Percentiles rank a stretch among this genome's conserved stretches.
Evolutionary conservation across 2,797 vertebrate species (phyloP).

Genomic region (Dendrocincla fuliginosa): DNA sequence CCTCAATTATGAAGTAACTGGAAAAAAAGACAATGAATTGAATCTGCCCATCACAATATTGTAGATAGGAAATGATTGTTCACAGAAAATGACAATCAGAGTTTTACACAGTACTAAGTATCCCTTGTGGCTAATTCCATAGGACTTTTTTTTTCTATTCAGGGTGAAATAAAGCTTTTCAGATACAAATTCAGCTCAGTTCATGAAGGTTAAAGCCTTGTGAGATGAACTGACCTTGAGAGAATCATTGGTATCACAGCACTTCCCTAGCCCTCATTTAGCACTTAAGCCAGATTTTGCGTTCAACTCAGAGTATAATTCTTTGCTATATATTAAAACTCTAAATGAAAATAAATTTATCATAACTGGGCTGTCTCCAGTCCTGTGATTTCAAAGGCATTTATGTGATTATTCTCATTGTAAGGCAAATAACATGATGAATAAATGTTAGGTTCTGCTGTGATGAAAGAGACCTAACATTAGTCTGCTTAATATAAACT

Average conservation of each 20-base stretch:
- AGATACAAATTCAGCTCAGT: neutral
- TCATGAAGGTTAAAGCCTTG: neutral
- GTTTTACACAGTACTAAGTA: neutral
- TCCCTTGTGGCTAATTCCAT: neutral
- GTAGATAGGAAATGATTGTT: neutral
- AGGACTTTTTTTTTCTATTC: neutral
- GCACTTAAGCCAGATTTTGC: neutral
- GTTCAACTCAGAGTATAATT: neutral
- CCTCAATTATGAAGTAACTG: neutral
- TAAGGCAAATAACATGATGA: neutral
- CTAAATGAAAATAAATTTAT: neutral
- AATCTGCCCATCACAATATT: neutral
- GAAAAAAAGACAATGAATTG: neutral
- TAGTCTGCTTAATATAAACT: neutral
- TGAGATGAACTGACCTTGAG: neutral
- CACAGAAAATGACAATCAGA: neutral
- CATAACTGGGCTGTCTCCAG: neutral
- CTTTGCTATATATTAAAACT: neutral
- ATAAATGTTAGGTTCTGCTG: neutral
- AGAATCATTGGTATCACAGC: neutral
- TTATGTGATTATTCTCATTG: neutral
- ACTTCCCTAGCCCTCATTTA: neutral
- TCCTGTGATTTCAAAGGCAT: neutral
- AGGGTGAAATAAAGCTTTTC: neutral
- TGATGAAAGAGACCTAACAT: neutral